phyloP scores from a whole-genome alignment of 2,888 invertebrate genomes.

The Coelinius sp. region DNA sequence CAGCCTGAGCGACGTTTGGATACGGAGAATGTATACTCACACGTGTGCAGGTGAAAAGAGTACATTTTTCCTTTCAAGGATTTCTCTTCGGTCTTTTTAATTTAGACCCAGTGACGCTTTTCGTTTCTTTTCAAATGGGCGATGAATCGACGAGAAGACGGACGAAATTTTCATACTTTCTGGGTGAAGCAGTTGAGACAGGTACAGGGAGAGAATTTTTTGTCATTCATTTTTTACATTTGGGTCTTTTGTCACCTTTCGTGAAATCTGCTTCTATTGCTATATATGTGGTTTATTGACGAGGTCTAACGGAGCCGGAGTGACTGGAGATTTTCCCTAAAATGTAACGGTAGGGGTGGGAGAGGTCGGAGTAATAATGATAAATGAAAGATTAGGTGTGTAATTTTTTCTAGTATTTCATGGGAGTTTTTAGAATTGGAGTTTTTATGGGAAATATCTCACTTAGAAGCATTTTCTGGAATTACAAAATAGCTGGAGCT shows the following conservation, averaged over 20 bases:
- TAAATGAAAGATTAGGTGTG: not conserved
- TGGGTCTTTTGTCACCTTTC: not conserved
- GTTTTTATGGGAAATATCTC: not conserved
- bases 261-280: not conserved
- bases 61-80: not conserved
- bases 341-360: not conserved
- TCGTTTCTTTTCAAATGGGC: not conserved
- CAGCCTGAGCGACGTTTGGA: not conserved
- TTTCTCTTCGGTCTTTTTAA: not conserved
- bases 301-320: not conserved
- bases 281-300: not conserved
- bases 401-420: not conserved
- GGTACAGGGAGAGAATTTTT: not conserved
- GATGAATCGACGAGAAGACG: not conserved
- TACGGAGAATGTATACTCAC: not conserved
- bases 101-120: constrained; percentile 1
- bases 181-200: not conserved
- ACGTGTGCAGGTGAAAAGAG: not conserved
- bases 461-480: not conserved
- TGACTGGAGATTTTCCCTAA: not conserved
- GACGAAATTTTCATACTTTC: not conserved
- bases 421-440: not conserved
- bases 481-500: not conserved
- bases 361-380: not conserved
- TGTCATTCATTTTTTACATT: not conserved